Evolutionary conservation across 2,113 vertebrate genomes (phyloP), one percentile per base, ranked within the genome.

Genomic region (Bos indicus): DNA sequence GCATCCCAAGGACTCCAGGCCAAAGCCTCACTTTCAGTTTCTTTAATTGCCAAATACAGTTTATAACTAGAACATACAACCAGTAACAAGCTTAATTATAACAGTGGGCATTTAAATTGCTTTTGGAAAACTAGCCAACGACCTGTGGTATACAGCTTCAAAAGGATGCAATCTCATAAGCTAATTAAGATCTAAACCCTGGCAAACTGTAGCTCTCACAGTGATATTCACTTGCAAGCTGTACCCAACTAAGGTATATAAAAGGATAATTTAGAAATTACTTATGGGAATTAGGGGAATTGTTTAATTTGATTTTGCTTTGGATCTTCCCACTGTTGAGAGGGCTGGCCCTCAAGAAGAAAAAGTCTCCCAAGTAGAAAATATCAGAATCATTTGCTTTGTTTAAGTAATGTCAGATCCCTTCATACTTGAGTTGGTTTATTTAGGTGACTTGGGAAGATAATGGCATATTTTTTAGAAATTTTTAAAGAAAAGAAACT

Each of bases 111-210:
- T 98, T 98, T 98, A 92, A 97, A 98, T 97, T 97, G 97, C 94
- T 98, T 98, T 98, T 91, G 97, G 92, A 98, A 98, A 88, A 98
- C 95, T 96, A 97, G 95, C 98, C 97, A 98, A 98, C 98, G 98
- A 98, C 97, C 93, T 98, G 95, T 96, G 93, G 94, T 88, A 97
- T 77, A 92, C 84, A 91, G 87, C 97, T 98, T 98, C 98, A 98
- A 98, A 98, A 98, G 97, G 97, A 98, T 97, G 67, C 84, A 91
- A 48, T 98, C 92, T 97, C 97, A 88, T 81, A 95, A 98, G 94
- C 95, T 98, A 98, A 99, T 98, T 98, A 98, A 98, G 98, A 98
- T 98, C 95, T 98, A 98, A 98, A 98, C 81, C 78, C 91, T 96
- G 98, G 98, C 98, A 98, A 98, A 98, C 96, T 82, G 56, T 92